Percentiles rank a stretch among this genome's conserved stretches.
phyloP scores from a whole-genome alignment of 2,797 vertebrate genomes.

The Cynopterus sphinx region DNA sequence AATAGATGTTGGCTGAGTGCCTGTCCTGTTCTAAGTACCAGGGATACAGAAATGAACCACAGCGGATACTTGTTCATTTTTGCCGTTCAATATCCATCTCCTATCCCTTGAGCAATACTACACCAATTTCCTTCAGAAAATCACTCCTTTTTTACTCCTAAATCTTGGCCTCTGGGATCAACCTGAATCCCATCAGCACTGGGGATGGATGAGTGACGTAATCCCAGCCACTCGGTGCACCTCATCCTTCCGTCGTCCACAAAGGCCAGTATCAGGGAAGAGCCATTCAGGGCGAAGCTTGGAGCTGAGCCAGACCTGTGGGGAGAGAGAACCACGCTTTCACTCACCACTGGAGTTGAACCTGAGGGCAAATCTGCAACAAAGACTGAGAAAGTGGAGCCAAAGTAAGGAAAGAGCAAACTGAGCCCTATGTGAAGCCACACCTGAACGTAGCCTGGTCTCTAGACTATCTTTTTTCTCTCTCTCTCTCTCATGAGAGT shows the following conservation, averaged over 20 bases:
- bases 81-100: background rate
- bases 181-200: background rate
- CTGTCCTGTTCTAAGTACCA: background rate
- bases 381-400: background rate
- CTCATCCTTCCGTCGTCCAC: background rate
- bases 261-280: background rate
- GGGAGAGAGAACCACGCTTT: background rate
- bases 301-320: background rate
- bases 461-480: no score
- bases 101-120: background rate
- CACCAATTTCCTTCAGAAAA: background rate
- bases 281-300: background rate
- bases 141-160: background rate
- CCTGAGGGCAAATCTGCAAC: background rate
- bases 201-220: background rate
- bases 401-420: background rate
- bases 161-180: background rate
- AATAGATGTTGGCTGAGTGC: background rate
- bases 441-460: background rate
- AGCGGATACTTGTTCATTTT: background rate
- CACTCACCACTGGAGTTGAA: background rate
- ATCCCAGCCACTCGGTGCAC: background rate
- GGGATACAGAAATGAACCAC: background rate
- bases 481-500: background rate
- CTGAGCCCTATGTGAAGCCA: background rate